Evolutionary conservation across 2,888 invertebrate genomes (phyloP).

Genomic region (Tenthredo amoena): DNA sequence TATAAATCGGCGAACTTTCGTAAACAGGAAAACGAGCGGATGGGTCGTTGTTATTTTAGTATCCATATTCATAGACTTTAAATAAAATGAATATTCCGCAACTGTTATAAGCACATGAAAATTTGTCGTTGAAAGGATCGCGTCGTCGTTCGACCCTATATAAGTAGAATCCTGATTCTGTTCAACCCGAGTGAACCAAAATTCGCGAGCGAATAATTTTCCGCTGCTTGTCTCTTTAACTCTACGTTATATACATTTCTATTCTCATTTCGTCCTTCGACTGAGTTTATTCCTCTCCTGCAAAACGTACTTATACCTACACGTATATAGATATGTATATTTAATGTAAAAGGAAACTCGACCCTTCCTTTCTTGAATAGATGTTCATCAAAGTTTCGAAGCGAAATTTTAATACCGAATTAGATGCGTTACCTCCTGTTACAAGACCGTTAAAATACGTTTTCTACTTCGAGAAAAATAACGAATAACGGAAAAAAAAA

Average conservation of each 20-base stretch:
- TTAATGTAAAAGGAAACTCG: neutral
- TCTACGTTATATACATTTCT: neutral
- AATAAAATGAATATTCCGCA: constrained; percentile 8
- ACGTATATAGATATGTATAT: neutral
- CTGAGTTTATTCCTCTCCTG: neutral
- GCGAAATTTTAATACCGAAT: neutral
- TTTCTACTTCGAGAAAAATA: neutral
- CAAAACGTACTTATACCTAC: neutral
- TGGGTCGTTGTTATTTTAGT: neutral
- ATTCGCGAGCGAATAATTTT: constrained; percentile 3
- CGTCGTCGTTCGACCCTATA: neutral
- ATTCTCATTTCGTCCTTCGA: neutral
- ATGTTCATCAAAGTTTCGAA: neutral
- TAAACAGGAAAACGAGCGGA: neutral
- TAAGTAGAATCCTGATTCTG: neutral
- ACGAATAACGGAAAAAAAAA: neutral
- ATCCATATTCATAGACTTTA: neutral
- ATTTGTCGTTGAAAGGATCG: constrained; percentile 6
- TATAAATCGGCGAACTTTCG: neutral
- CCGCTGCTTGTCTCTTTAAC: neutral
- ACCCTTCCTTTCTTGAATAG: neutral
- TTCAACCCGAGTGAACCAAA: neutral
- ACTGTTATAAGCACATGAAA: neutral
- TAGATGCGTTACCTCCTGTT: neutral
- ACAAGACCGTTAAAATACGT: neutral